Evolutionary conservation across 2,113 vertebrate genomes (phyloP), one percentile per base, ranked within the genome.

Genomic region (Ovis aries): DNA sequence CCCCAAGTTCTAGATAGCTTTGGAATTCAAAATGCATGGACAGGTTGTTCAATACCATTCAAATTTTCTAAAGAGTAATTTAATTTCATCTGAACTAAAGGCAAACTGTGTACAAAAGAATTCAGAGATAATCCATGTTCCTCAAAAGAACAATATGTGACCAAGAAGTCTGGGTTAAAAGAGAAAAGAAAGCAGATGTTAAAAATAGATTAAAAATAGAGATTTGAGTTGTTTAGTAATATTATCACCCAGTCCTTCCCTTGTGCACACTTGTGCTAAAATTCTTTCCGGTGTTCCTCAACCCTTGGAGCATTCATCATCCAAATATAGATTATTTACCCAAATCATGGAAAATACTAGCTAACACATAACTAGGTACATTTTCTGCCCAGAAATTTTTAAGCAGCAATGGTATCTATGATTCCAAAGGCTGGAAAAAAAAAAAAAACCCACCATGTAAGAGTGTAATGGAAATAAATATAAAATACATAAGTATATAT

Each of bases 71-170:
- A 94, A 95, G n/a, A 96, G 21, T 45, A 96, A 7, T 62, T 92
- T 97, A 97, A 96, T 98, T 98, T 95, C 59, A 82, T 85, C 67
- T 81, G 64, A 50, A 74, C 36, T 88, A 97, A 97, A 88, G n/a
- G 27, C 17, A 94, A 97, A 52, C 17, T 89, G 10, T 83, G 8
- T 81, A 89, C 31, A 78, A 93, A 98, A 96, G 40, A 78, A 48
- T 96, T 98, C 55, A 71, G 53, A 97, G 27, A n/a, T 92, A 95
- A 97, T 67, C 53, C 59, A 88, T 12, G n/a, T 60, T 31, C 0
- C 0, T 93, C 71, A 57, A 48, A 97, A 97, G 85, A 52, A 31
- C 19, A 52, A 60, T 77, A 16, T 6, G 6, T 74, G 96, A 87
- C 64, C 45, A 59, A 93, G n/a, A 15, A 53, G 52, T 97, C 45